Evolutionary conservation across 64 coral and sea anemone genomes (phyloP).

Genomic region (Porites australiensis): DNA sequence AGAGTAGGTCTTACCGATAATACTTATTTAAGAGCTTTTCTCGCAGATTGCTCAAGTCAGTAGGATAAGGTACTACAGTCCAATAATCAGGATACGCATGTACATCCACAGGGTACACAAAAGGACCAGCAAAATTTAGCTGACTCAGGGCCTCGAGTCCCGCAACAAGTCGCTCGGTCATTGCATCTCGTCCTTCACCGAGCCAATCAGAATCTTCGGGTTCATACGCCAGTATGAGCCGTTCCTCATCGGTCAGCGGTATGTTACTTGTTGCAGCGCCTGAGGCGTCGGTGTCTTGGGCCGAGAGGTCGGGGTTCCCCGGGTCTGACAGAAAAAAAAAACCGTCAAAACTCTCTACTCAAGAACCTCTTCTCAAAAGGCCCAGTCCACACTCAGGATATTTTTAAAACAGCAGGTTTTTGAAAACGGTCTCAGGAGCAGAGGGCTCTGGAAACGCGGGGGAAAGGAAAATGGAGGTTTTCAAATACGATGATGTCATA

Average conservation of each 20-base stretch:
- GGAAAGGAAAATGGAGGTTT: too few relatives aligned
- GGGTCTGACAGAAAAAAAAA: conserved; percentile 1
- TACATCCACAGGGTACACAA: conserved; percentile 98
- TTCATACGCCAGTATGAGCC: conserved; percentile 75
- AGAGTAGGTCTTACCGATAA: conserved; percentile 77
- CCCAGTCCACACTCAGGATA: too few relatives aligned
- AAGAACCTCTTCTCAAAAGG: too few relatives aligned
- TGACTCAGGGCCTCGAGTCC: conserved; percentile 81
- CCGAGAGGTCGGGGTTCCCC: conserved; percentile 59
- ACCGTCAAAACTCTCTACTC: too few relatives aligned
- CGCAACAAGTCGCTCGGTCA: conserved; percentile 69
- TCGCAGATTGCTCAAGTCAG: conserved; percentile 83
- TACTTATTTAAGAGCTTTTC: conserved; percentile 90
- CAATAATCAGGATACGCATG: conserved; percentile 95
- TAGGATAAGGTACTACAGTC: conserved; percentile 94
- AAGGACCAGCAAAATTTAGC: conserved; percentile 88
- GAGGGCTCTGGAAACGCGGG: too few relatives aligned
- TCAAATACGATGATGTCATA: too few relatives aligned
- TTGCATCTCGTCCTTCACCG: conserved; percentile 84
- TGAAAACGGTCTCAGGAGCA: too few relatives aligned
- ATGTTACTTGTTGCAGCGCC: conserved; percentile 95
- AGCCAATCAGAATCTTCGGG: conserved; percentile 92
- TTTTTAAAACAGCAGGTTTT: too few relatives aligned
- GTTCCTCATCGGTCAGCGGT: conserved; percentile 93
- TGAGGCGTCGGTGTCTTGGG: conserved; percentile 68